phyloP scores from a whole-genome alignment of 2,797 vertebrate genomes.

The Silurus lanzhouensis region DNA sequence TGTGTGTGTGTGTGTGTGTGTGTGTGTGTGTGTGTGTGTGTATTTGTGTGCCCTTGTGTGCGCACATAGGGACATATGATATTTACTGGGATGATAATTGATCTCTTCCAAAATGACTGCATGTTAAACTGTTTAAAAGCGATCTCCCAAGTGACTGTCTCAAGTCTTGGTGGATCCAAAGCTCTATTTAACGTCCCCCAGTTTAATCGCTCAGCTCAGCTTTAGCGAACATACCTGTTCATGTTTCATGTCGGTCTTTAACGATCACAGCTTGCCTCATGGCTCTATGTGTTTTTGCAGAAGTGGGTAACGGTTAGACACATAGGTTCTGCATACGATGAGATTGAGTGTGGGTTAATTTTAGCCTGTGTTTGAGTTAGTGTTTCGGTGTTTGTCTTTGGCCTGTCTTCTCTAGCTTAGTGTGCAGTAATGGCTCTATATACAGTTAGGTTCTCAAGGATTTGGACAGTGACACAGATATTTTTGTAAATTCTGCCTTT shows the following conservation, averaged over 20 bases:
- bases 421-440: not conserved
- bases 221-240: not conserved
- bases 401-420: conserved; percentile 2
- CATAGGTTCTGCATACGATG: conserved; percentile 33
- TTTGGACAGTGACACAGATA: not conserved
- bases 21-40: conserved; percentile 7
- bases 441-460: not conserved
- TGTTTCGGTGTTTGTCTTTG: conserved; percentile 17
- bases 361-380: conserved; percentile 22
- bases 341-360: conserved; percentile 32
- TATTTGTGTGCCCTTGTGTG: not conserved
- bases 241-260: not conserved
- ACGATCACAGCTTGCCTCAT: not conserved
- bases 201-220: not conserved
- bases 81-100: conserved; percentile 43
- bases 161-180: not conserved
- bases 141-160: not conserved
- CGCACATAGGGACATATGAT: conserved; percentile 1
- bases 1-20: not conserved
- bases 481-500: too few species aligned
- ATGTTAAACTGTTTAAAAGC: not conserved
- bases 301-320: conserved; percentile 13
- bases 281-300: conserved; percentile 26
- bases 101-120: conserved; percentile 42
- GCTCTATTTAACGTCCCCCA: not conserved